phyloP scores from a whole-genome alignment of 2,888 invertebrate species.

The Synanthedon myopaeformis region DNA sequence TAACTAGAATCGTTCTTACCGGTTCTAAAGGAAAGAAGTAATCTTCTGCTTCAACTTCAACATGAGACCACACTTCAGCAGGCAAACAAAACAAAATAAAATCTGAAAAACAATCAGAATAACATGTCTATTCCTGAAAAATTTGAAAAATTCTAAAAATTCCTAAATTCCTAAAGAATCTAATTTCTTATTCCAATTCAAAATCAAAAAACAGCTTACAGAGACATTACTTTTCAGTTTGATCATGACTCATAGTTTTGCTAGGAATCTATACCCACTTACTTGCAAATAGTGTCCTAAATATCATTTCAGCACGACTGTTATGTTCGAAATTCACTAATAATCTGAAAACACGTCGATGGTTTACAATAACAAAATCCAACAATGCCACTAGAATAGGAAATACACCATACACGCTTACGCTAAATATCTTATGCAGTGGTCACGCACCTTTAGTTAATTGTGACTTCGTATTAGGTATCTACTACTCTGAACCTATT shows the following conservation, averaged over 20 bases:
- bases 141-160: constrained; percentile 1
- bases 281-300: constrained; percentile 14
- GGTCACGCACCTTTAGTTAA: constrained; percentile 19
- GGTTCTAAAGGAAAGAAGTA: constrained; percentile 61
- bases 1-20: constrained; percentile 18
- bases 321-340: constrained; percentile 15
- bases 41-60: constrained; percentile 61
- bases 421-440: constrained; percentile 27
- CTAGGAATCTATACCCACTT: constrained; percentile 7
- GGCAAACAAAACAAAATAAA: constrained; percentile 10
- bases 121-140: constrained; percentile 3
- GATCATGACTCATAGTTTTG: too few species aligned
- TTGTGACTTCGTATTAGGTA: not conserved
- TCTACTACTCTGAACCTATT: not conserved
- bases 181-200: too few species aligned
- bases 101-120: constrained; percentile 23
- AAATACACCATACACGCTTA: constrained; percentile 38
- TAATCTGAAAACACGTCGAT: constrained; percentile 23
- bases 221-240: too few species aligned
- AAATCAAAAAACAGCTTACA: too few species aligned
- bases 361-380: constrained; percentile 32
- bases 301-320: constrained; percentile 37
- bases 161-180: not conserved
- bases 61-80: constrained; percentile 44
- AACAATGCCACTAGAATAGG: constrained; percentile 36